Evolutionary conservation across 2,888 invertebrate species (phyloP).

Genomic region (Hofmannophila pseudospretella): DNA sequence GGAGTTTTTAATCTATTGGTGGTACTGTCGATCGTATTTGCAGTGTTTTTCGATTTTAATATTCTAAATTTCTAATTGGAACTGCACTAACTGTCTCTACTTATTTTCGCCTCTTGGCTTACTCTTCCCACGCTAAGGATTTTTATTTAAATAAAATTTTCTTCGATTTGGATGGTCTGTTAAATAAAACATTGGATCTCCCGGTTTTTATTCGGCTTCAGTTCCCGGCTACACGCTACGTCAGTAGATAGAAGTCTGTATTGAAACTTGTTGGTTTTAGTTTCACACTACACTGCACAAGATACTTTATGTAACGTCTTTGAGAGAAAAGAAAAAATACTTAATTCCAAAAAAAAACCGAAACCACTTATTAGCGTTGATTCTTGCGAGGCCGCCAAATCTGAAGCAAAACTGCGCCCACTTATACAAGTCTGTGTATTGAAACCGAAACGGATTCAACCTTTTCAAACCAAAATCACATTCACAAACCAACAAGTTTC

Average conservation of each 20-base stretch:
- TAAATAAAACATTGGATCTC: neutral
- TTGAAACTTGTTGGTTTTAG: conserved; percentile 15
- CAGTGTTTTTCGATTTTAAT: conserved; percentile 15
- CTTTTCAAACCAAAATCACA: too few relatives aligned
- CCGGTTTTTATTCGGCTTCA: conserved; percentile 7
- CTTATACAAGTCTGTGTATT: too few relatives aligned
- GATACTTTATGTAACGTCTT: too few relatives aligned
- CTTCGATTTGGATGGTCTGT: conserved; percentile 1
- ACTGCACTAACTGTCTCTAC: conserved; percentile 14
- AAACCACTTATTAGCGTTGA: too few relatives aligned
- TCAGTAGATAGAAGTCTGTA: conserved; percentile 10
- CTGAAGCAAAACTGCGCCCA: too few relatives aligned
- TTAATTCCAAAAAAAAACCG: too few relatives aligned
- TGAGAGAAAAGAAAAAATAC: too few relatives aligned
- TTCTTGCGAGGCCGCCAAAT: too few relatives aligned
- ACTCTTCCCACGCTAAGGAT: conserved; percentile 17
- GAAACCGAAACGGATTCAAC: too few relatives aligned
- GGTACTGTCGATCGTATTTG: conserved; percentile 12
- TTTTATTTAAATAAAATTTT: conserved; percentile 1
- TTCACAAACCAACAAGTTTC: conserved; percentile 21
- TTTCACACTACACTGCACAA: too few relatives aligned
- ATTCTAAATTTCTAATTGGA: conserved; percentile 6
- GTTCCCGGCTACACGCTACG: conserved; percentile 10
- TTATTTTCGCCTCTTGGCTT: conserved; percentile 18
- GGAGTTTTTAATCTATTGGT: conserved; percentile 14